Base-by-base conservation (phyloP, 2,113 vertebrate genomes). In the Ia io region DNA sequence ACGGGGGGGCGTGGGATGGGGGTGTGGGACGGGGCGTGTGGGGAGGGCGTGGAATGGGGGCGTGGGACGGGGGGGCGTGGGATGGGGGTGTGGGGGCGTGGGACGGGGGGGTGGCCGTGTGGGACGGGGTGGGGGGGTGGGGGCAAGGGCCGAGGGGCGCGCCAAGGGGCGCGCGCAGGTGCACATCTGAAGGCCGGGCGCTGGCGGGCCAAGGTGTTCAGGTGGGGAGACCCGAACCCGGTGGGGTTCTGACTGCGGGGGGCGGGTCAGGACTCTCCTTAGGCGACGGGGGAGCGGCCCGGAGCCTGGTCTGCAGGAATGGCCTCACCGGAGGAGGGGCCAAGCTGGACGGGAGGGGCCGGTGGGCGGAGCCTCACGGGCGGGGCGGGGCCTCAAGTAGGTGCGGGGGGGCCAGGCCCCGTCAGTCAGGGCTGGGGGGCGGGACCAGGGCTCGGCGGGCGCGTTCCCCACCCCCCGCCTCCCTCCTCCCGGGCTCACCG, bases 401-500 rank as follows among this genome's bases (percentile, higher is more conserved):
- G 25, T 6, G 18, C 14, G 59, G n/a, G 13, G 37, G 51, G 28
- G 35, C 6, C 80, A 42, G 51, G 17, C 63, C 67, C 74, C 44
- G 8, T 13, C 37, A 30, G 76, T 65, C n/a, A 63, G 44, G 20
- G 67, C 12, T 3, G 44, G 28, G 87, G 16, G 49, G 49, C 16
- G 49, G 49, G 49, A 4, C 49, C 11, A 35, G n/a, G 30, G n/a
- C 71, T 22, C 30, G 44, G 23, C 8, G 4, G 17, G 56, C 65
- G 28, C n/a, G 40, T 0, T 13, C n/a, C 74, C 74, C 12, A 32
- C 78, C 12, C 77, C 32, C 11, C 9, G n/a, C n/a, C 71, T 28
- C 71, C 7, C 42, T 47, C 2, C 42, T 8, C 18, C 49, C 14
- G 30, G 84, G 42, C 88, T 86, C 98, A 99, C 99, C 99, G 99